Evolutionary conservation across 2,888 invertebrate genomes (phyloP).

Genomic region (Yponomeuta plumbellus): DNA sequence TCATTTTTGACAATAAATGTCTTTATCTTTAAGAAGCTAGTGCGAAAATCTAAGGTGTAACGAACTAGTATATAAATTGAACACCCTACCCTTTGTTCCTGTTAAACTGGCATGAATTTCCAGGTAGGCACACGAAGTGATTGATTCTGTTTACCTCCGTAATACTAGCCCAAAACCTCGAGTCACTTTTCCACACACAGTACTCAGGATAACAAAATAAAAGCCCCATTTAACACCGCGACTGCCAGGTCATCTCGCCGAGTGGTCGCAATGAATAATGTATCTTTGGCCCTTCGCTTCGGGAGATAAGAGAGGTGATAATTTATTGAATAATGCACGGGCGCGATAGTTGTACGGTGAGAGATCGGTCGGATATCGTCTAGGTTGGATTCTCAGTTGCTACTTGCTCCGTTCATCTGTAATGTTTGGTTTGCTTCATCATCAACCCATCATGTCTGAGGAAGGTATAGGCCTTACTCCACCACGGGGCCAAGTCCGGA

Average conservation of each 20-base stretch:
- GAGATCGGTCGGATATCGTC: no score
- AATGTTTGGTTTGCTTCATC: no score
- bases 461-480: no score
- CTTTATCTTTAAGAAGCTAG: no score
- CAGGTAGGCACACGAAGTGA: not conserved
- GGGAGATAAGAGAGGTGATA: conserved; percentile 39
- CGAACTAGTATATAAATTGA: no score
- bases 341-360: not conserved
- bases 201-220: conserved; percentile 16
- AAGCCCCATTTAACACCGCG: not conserved
- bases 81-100: not conserved
- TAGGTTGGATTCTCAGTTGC: no score
- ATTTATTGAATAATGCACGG: conserved; percentile 38
- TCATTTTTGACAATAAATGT: no score
- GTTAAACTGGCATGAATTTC: not conserved
- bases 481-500: no score
- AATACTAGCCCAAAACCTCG: not conserved
- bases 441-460: no score
- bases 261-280: conserved; percentile 57
- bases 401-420: no score
- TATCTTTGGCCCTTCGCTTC: conserved; percentile 36
- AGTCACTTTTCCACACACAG: conserved; percentile 17
- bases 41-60: no score
- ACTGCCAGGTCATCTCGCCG: conserved; percentile 42
- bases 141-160: not conserved